Evolutionary conservation across 2,888 invertebrate species (phyloP).

Genomic region (Heliothis peltigera): DNA sequence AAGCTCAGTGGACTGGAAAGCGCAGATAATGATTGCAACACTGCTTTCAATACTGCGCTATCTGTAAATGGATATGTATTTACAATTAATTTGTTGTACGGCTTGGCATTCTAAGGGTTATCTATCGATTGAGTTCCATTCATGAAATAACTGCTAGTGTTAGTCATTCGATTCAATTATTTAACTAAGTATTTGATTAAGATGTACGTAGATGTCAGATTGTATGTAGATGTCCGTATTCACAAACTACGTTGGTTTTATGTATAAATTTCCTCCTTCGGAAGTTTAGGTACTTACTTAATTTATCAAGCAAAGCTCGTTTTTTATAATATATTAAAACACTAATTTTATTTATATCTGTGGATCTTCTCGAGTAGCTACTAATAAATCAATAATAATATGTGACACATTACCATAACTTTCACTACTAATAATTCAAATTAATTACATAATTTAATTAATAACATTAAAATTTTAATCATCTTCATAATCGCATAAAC

Average conservation of each 20-base stretch:
- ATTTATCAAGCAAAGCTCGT: no score
- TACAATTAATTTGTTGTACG: conserved; percentile 44
- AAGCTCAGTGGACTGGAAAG: conserved; percentile 71
- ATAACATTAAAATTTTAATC: background rate
- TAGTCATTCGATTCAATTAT: conserved; percentile 51
- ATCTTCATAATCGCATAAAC: background rate
- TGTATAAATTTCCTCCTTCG: no score
- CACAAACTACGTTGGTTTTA: no score
- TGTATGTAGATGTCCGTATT: no score
- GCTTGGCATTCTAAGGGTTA: conserved; percentile 37
- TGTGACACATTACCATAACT: background rate
- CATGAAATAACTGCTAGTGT: conserved; percentile 37
- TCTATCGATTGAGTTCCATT: conserved; percentile 41
- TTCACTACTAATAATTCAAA: background rate
- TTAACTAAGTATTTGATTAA: conserved; percentile 22
- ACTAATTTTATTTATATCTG: no score
- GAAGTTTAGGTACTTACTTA: no score
- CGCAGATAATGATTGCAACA: conserved; percentile 72
- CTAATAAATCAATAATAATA: no score
- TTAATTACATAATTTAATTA: background rate
- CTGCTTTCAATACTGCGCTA: conserved; percentile 54
- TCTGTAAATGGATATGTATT: conserved; percentile 47
- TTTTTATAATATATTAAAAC: no score
- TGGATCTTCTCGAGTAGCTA: no score
- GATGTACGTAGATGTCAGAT: no score